Evolutionary conservation across 1,140 invertebrate genomes (phyloP), one percentile per base, ranked within the genome.

Genomic region (Bathynomus jamesi): DNA sequence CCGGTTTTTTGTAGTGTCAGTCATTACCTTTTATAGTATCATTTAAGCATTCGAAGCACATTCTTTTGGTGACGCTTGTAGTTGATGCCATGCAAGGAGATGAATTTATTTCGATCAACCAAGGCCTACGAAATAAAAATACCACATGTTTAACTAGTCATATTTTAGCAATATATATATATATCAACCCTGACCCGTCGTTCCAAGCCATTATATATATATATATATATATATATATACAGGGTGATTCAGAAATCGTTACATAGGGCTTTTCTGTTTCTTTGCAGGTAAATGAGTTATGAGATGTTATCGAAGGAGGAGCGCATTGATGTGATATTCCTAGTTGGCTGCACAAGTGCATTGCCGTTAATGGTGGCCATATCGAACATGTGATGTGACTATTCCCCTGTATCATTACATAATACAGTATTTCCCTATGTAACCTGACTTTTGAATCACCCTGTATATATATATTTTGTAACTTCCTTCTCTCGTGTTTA

Each of bases 101-200:
- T 7, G 91, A 94, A 81, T 97, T 96, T 72, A 98, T 96, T 81
- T 98, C 95, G 74, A 98, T 92, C 0, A 96, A 83, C 92, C 93
- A 96, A 0, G 93, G 92, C 65, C 88, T 78, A 67, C 0, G n/a
- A 11, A 24, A 7, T 27, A 67, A 10, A 28, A 25, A 17, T 24
- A n/a, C 60, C 25, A 11, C 10, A 8, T 25, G 1, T 17, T 27
- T 53, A 13, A 11, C n/a, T 53, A 53, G 46, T 11, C 46, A 11
- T 13, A 53, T 53, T 53, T 53, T 53, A 25, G 21, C 28, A 13
- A 27, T 64, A 29, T 64, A 29, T 27, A 27, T 64, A 29, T 64
- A 64, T 64, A 29, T 27, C 11, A 13, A 29, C 11, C 61, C 28
- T 10, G 13, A 2, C n/a, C n/a, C n/a, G n/a, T n/a, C n/a, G n/a